Conservation (phyloP, 2,113 vertebrate genomes). For the Oceanodroma tethys region DNA sequence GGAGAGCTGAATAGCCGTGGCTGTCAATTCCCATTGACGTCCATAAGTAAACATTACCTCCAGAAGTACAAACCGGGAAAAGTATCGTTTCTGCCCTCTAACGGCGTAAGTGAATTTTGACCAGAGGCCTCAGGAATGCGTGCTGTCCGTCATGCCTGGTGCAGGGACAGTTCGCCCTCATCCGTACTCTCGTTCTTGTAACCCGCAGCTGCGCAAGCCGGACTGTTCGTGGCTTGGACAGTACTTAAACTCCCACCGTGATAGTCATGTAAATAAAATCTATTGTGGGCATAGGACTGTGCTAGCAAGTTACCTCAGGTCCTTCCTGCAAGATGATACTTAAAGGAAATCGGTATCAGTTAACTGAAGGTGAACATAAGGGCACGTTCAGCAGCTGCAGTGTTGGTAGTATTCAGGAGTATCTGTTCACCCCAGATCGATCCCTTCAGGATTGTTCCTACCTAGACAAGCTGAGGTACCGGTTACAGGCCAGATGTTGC, state of each 20-base stretch:
- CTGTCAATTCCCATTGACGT: rapidly evolving
- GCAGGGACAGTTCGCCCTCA: not conserved
- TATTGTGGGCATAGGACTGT: too few relatives aligned
- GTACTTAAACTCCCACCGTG: too few relatives aligned
- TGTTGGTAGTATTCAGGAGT: not conserved
- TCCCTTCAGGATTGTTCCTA: not conserved
- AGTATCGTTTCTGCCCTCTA: not conserved
- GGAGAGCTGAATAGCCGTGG: not conserved
- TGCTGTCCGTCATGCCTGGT: not conserved
- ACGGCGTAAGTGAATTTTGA: not conserved
- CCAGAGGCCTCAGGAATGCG: not conserved
- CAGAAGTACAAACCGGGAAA: not conserved
- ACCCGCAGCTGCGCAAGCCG: not conserved
- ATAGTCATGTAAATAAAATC: not conserved
- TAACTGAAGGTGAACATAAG: not conserved
- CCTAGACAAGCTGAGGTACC: not conserved
- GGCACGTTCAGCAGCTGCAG: not conserved
- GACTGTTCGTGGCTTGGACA: too few relatives aligned
- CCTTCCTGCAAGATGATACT: not conserved
- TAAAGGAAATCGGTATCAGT: not conserved
- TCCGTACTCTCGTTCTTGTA: rapidly evolving
- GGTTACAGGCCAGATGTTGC: not conserved
- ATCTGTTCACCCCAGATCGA: not conserved
- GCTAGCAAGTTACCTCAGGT: not conserved
- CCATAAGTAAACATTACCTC: too few relatives aligned